Evolutionary conservation across 1,140 invertebrate species (phyloP), one percentile per base, ranked within the genome.

Genomic region (Drosophila busckii): DNA sequence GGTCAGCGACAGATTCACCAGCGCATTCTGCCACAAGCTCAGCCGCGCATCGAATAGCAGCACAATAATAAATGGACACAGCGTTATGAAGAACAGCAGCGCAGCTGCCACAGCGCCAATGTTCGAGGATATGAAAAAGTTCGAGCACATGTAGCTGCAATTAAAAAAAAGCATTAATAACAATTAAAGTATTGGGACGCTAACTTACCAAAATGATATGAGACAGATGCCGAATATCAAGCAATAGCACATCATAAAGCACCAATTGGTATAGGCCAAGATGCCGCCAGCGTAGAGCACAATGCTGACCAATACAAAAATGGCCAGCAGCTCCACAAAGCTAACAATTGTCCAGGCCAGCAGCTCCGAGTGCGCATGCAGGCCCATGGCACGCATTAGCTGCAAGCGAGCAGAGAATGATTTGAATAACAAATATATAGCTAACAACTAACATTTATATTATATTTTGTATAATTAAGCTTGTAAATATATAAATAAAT

Each of bases 331-430:
- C 70, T 93, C 91, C 5, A 88, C 4, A 13, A 89, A 88, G 1
- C 90, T 89, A 12, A 89, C 88, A 16, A 91, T 52, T 40, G 90
- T 90, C 92, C 92, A 92, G 13, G 91, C 90, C 19, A 92, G 52
- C 4, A 91, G 90, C 65, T 92, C 91, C 13, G 89, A 89, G 54
- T 88, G 89, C 0, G 90, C 88, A 44, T 90, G 89, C 55, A 92
- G 83, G 1, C 92, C 92, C 92, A 93, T 93, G 6, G 92, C 90
- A 37, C 90, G 90, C 91, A 93, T 91, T 0, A 92, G 68, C 91
- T 92, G 10, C 55, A 15, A 49, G 40, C 2, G 1, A 9, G 8
- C 4, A 26, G 7, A 19, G n/a, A n/a, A n/a, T n/a, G n/a, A n/a
- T n/a, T n/a, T n/a, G n/a, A n/a, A n/a, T n/a, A n/a, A n/a, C n/a